A percentile compares a stretch with the other conserved stretches of the same genome.
Evolutionary conservation across 53 echinoderm and acorn worm species (phyloP).

Genomic region (Zoroaster sp.): DNA sequence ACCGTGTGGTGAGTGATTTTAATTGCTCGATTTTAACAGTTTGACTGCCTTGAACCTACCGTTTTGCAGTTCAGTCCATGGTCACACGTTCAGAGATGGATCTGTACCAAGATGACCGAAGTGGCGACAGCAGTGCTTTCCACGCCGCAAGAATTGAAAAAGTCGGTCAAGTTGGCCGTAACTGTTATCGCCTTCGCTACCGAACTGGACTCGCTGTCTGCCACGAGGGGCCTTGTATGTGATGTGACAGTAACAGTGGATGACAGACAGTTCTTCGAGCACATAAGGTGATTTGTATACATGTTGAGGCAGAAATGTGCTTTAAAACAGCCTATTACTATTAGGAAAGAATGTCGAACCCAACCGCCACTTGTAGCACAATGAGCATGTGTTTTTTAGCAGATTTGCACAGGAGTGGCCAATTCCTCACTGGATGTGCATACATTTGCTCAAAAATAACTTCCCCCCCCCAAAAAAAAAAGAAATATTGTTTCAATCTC

Average conservation of each 20-base stretch:
- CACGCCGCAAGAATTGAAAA: neutral
- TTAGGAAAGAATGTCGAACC: too few species aligned
- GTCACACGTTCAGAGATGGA: too few species aligned
- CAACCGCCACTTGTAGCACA: neutral
- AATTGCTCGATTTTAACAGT: too few species aligned
- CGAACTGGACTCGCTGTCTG: constrained; percentile 25
- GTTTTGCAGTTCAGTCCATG: too few species aligned
- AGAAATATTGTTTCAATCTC: too few species aligned
- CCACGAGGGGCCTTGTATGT: constrained; percentile 63
- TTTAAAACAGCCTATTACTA: neutral
- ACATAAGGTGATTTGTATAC: constrained; percentile 43
- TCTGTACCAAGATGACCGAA: constrained; percentile 24
- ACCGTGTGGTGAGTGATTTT: too few species aligned
- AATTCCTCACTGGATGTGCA: neutral
- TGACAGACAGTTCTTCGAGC: constrained; percentile 53
- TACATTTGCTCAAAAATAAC: too few species aligned
- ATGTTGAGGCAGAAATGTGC: neutral
- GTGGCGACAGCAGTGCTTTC: constrained; percentile 1
- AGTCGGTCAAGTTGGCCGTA: neutral
- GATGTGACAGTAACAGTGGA: constrained; percentile 71
- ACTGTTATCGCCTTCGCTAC: neutral
- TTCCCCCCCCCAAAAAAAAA: too few species aligned
- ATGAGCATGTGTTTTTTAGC: too few species aligned
- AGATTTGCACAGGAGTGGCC: neutral
- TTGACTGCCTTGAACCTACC: too few species aligned